Percentiles rank a stretch among this genome's conserved stretches.
These are phyloP conservation scores for Intellagama lesueurii DNA, from an alignment of 2,797 vertebrate genomes.

Conservation along the genomic window DNA sequence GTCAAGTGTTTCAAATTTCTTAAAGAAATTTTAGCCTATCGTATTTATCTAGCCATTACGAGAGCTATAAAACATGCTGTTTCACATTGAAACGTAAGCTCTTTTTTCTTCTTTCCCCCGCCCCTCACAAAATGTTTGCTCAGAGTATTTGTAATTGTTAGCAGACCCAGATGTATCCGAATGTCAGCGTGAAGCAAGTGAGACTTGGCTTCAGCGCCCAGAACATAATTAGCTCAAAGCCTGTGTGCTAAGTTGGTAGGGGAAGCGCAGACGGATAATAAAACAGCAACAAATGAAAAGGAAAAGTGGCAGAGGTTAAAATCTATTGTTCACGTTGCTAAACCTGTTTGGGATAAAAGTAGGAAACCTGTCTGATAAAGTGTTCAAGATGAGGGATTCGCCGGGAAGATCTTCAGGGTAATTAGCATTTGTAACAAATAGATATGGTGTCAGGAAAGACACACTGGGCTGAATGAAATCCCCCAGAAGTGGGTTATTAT, in stretches of 20 bases:
- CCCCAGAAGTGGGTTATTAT: neutral
- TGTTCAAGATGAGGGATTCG: conserved; percentile 3
- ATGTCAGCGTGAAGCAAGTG: conserved; percentile 77
- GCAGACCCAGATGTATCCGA: conserved; percentile 80
- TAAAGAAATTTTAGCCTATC: conserved; percentile 69
- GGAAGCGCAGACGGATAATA: conserved; percentile 76
- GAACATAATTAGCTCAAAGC: conserved; percentile 81
- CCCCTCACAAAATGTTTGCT: conserved; percentile 69
- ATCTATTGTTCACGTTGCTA: conserved; percentile 68
- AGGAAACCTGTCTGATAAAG: conserved; percentile 34
- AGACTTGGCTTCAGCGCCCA: conserved; percentile 75
- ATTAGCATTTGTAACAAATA: neutral
- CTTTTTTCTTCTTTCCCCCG: conserved; percentile 54
- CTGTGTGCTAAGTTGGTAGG: conserved; percentile 70
- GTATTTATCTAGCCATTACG: conserved; percentile 78
- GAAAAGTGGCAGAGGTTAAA: conserved; percentile 76
- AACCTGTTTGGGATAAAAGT: conserved; percentile 66
- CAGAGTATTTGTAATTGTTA: conserved; percentile 83
- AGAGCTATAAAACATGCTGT: conserved; percentile 78
- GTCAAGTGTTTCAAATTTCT: conserved; percentile 46
- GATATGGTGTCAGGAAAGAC: too few species aligned
- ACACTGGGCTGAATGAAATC: neutral
- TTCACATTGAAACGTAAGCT: conserved; percentile 80
- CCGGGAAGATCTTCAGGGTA: neutral
- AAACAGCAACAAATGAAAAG: conserved; percentile 73